phyloP scores from a whole-genome alignment of 2,888 invertebrate species.

The Bembecia ichneumoniformis region DNA sequence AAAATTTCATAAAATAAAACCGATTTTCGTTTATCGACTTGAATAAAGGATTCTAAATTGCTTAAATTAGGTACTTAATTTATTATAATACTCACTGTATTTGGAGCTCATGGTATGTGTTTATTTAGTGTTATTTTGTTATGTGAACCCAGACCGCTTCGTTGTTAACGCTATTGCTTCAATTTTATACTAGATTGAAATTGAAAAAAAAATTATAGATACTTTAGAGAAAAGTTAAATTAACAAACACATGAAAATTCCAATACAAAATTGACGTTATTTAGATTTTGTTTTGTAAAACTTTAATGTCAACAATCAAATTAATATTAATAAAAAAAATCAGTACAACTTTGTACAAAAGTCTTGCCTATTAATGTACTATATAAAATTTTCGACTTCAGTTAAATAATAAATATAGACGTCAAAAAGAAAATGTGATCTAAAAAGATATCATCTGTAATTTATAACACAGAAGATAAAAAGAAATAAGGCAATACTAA shows the following conservation, averaged over 20 bases:
- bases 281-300: not conserved
- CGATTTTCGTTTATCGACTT: no score
- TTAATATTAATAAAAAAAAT: constrained; percentile 11
- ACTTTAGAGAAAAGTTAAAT: not conserved
- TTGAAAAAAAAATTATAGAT: constrained; percentile 33
- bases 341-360: constrained; percentile 61
- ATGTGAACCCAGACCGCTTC: constrained; percentile 32
- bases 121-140: constrained; percentile 22
- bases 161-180: constrained; percentile 33
- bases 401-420: no score
- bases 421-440: no score
- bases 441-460: no score
- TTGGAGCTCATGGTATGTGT: constrained; percentile 40
- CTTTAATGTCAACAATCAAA: not conserved
- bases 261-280: not conserved
- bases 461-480: no score
- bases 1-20: no score
- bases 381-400: no score
- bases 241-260: not conserved
- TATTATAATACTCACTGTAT: constrained; percentile 43
- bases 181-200: constrained; percentile 12
- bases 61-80: not conserved
- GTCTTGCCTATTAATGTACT: constrained; percentile 44
- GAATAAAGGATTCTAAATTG: no score
- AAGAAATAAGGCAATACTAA: no score